A percentile compares a stretch with the other conserved stretches of the same genome.
phyloP scores from a whole-genome alignment of 2,888 invertebrate genomes.

The Bombylius major region DNA sequence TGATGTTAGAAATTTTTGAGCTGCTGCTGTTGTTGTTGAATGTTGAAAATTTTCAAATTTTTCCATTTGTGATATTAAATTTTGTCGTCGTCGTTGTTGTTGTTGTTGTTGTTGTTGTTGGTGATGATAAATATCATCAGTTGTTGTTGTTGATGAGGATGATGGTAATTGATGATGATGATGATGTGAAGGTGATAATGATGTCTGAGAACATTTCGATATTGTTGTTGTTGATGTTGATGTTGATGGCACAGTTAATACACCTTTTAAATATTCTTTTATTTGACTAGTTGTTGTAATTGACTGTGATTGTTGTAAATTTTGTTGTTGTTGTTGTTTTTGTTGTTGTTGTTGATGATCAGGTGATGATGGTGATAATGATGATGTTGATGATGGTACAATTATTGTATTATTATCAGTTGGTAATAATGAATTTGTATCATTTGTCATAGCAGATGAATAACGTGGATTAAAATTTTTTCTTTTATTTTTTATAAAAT shows the following conservation, averaged over 20 bases:
- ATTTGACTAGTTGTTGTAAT: neutral
- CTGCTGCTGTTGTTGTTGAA: neutral
- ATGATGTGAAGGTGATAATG: neutral
- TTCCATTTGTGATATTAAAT: neutral
- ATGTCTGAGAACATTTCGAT: neutral
- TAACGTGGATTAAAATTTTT: constrained; percentile 11
- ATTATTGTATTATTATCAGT: neutral
- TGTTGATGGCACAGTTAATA: neutral
- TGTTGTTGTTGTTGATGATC: neutral
- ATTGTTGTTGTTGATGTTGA: neutral
- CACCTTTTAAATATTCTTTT: neutral
- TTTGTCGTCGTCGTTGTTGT: neutral
- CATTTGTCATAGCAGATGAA: constrained; percentile 1
- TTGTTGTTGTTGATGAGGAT: neutral
- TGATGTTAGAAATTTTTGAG: no score
- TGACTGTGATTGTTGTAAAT: neutral
- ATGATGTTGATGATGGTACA: no score
- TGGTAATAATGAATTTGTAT: neutral
- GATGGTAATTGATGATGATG: neutral
- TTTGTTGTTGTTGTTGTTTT: neutral
- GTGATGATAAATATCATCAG: neutral
- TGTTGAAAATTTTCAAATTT: neutral
- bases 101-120: neutral
- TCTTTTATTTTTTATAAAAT: constrained; percentile 9
- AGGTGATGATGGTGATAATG: no score